These are phyloP conservation scores for Cephus pulcher DNA, from an alignment of 2,888 invertebrate genomes.

Conservation along the genomic window DNA sequence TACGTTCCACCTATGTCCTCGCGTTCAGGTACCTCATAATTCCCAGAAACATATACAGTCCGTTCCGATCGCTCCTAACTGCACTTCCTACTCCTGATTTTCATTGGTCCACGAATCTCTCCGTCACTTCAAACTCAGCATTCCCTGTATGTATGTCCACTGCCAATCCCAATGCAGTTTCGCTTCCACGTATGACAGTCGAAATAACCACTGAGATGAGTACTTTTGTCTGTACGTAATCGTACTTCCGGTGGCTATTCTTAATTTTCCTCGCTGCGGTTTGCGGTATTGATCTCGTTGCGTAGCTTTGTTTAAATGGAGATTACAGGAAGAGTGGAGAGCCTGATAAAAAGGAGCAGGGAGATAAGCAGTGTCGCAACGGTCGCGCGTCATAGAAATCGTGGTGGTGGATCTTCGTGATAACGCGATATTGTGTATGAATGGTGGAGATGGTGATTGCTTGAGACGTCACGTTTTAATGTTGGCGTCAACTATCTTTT, in stretches of 20 bases:
- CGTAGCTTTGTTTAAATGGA: background rate
- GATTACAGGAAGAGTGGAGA: background rate
- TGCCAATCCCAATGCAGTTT: background rate
- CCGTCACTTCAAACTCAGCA: background rate
- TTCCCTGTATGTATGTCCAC: background rate
- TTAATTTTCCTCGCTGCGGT: background rate
- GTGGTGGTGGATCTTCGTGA: background rate
- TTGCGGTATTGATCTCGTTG: conserved; percentile 5
- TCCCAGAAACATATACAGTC: background rate
- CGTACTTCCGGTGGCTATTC: background rate
- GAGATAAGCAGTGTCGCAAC: background rate
- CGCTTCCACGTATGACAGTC: background rate
- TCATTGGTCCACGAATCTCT: background rate
- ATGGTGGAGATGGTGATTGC: background rate
- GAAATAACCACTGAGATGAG: background rate
- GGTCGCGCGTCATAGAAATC: background rate
- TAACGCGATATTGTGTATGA: background rate
- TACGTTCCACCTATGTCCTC: background rate
- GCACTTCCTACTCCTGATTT: background rate
- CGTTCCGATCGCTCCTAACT: background rate
- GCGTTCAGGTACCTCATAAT: background rate
- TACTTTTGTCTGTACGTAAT: background rate
- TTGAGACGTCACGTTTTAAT: background rate
- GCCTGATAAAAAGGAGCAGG: background rate
- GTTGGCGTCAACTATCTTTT: background rate